Percentiles rank a stretch among this genome's conserved stretches.
Conservation (phyloP, 2,888 invertebrate species). For the Tyria jacobaeae region DNA sequence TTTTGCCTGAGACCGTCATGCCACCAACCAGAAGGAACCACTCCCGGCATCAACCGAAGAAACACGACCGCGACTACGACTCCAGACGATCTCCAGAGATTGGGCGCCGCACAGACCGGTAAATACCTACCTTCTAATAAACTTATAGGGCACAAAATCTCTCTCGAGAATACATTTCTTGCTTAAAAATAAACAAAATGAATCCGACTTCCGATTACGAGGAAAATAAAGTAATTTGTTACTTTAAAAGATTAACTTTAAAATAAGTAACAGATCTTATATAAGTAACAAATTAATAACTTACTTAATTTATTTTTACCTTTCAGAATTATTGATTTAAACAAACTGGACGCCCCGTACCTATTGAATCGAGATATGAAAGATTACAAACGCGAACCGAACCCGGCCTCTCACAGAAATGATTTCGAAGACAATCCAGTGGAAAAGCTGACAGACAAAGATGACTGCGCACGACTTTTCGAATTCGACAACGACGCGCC, state of each 20-base stretch:
- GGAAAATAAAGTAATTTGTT: too few species aligned
- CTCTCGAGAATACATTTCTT: too few species aligned
- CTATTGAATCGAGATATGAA: constrained; percentile 74
- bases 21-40: constrained; percentile 82
- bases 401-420: constrained; percentile 60
- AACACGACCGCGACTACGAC: constrained; percentile 78
- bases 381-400: constrained; percentile 72
- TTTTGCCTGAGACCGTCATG: constrained; percentile 83
- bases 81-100: constrained; percentile 78
- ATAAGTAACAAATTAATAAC: too few species aligned
- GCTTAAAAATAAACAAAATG: too few species aligned
- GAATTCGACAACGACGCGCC: constrained; percentile 87
- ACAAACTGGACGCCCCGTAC: constrained; percentile 79
- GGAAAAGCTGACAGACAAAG: constrained; percentile 78
- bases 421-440: constrained; percentile 77
- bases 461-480: constrained; percentile 82
- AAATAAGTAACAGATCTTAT: too few species aligned
- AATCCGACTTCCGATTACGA: too few species aligned
- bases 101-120: constrained; percentile 80
- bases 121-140: constrained; percentile 19
- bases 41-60: constrained; percentile 79
- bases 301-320: too few species aligned
- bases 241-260: too few species aligned
- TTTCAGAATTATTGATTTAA: constrained; percentile 84
- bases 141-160: too few species aligned